These are phyloP conservation scores for Mongoloraphidia duomilia DNA, from an alignment of 2,888 invertebrate genomes.

Conservation along the genomic window DNA sequence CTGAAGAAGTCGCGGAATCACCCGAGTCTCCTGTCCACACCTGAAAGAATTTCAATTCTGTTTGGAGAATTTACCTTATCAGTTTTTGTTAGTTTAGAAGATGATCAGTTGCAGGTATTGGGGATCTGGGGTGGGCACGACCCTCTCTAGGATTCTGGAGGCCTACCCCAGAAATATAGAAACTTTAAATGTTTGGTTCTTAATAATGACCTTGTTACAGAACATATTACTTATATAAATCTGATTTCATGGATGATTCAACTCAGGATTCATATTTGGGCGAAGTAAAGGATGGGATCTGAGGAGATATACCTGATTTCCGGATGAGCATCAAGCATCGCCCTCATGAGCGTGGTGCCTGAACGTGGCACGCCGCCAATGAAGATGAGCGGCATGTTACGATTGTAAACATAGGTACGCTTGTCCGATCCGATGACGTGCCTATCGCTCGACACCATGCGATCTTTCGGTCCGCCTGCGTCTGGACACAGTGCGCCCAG, in stretches of 20 bases:
- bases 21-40: slow-evolving; percentile 93
- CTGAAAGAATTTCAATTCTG: slow-evolving; percentile 27
- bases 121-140: no score
- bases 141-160: no score
- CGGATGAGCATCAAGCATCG: slow-evolving; percentile 96
- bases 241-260: no score
- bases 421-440: slow-evolving; percentile 47
- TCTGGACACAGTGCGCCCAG: background rate
- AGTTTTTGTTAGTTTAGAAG: no score
- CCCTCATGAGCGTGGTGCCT: slow-evolving; percentile 93
- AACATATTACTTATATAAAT: no score
- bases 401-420: slow-evolving; percentile 59
- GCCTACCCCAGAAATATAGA: no score
- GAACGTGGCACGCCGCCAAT: slow-evolving; percentile 96
- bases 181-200: no score
- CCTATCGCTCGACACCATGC: slow-evolving; percentile 31
- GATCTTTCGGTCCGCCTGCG: background rate
- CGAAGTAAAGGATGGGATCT: no score
- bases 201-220: no score
- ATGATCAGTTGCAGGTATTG: no score
- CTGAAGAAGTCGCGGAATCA: slow-evolving; percentile 91
- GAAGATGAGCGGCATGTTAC: slow-evolving; percentile 87
- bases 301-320: slow-evolving; percentile 57
- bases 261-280: no score
- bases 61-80: background rate